A percentile compares a stretch with the other conserved stretches of the same genome.
phyloP scores from a whole-genome alignment of 2,888 invertebrate species.

The Pycnomerus fuliginosus region DNA sequence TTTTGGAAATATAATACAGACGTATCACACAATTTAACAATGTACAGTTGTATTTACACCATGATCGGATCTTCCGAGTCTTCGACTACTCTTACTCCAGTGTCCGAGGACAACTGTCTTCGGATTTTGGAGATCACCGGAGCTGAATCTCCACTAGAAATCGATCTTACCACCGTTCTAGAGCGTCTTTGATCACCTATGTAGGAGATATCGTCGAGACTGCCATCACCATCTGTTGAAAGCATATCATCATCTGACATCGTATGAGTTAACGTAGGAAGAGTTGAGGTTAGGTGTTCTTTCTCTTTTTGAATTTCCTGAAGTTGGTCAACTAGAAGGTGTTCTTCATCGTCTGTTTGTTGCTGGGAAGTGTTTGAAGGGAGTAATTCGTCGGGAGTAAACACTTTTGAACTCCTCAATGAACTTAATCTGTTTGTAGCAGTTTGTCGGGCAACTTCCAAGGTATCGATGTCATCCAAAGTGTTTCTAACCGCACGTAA shows the following conservation, averaged over 20 bases:
- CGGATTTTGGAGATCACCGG: constrained; percentile 45
- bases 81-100: constrained; percentile 47
- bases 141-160: constrained; percentile 47
- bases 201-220: constrained; percentile 62
- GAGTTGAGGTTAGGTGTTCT: constrained; percentile 73
- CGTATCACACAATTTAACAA: constrained; percentile 27
- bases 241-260: constrained; percentile 88
- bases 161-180: constrained; percentile 47
- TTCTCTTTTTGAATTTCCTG: constrained; percentile 82
- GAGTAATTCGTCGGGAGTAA: constrained; percentile 60
- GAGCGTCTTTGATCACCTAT: constrained; percentile 45
- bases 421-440: constrained; percentile 77
- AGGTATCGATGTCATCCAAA: constrained; percentile 84
- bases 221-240: constrained; percentile 76
- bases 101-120: constrained; percentile 52
- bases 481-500: constrained; percentile 80
- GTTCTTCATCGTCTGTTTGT: constrained; percentile 67
- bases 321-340: constrained; percentile 73
- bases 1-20: neutral
- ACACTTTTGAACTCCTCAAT: constrained; percentile 72
- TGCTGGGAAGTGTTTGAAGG: constrained; percentile 44
- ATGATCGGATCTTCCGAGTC: constrained; percentile 53
- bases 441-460: constrained; percentile 85
- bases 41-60: constrained; percentile 42
- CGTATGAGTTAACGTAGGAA: constrained; percentile 78